phyloP scores from a whole-genome alignment of 1,140 invertebrate genomes.

The Rhynchophorus ferrugineus region DNA sequence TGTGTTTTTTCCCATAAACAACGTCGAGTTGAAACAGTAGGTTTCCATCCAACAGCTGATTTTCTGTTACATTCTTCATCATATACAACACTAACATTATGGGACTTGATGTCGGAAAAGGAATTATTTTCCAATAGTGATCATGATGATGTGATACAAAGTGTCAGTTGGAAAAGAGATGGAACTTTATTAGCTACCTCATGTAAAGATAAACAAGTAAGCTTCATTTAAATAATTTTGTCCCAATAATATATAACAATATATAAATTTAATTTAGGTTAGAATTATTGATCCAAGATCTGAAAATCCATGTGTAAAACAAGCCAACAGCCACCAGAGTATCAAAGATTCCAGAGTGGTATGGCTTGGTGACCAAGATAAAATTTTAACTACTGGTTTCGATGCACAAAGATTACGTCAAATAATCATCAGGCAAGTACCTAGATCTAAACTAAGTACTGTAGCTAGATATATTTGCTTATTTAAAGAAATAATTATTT shows the following conservation, averaged over 20 bases:
- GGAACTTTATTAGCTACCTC: constrained; percentile 66
- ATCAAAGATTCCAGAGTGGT: constrained; percentile 85
- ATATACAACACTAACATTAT: constrained; percentile 73
- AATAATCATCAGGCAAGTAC: constrained; percentile 57
- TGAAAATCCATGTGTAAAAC: constrained; percentile 50
- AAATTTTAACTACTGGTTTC: constrained; percentile 75
- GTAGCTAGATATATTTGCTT: no score
- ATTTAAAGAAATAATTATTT: no score
- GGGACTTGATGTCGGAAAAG: constrained; percentile 76
- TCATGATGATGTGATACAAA: constrained; percentile 77
- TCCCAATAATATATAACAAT: background rate
- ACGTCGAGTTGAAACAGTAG: constrained; percentile 74
- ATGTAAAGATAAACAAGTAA: constrained; percentile 73
- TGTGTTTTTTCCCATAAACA: constrained; percentile 74
- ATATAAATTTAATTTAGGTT: constrained; percentile 37
- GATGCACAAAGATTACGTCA: constrained; percentile 71
- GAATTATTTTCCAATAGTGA: constrained; percentile 72
- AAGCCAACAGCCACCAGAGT: constrained; percentile 71
- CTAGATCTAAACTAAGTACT: no score
- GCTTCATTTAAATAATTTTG: no score
- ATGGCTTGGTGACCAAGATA: constrained; percentile 77
- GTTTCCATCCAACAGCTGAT: constrained; percentile 82
- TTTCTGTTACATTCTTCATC: constrained; percentile 74
- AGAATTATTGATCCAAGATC: constrained; percentile 72
- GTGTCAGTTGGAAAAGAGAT: constrained; percentile 75